A percentile compares a stretch with the other conserved stretches of the same genome.
Conservation (phyloP, 2,888 invertebrate genomes). For the Cephus pulcher region DNA sequence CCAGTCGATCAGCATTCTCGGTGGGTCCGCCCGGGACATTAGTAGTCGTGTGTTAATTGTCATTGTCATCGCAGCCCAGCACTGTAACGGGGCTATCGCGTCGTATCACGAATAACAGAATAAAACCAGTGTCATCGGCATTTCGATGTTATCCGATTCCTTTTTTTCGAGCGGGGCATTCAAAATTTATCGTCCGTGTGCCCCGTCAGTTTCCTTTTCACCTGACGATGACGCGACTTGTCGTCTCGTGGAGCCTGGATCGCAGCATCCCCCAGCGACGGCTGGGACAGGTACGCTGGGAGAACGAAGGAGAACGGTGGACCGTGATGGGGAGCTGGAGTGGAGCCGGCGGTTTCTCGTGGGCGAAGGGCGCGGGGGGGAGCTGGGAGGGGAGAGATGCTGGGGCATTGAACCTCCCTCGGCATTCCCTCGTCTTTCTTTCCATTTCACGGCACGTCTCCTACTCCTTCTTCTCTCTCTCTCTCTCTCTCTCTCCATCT, state of each 20-base stretch:
- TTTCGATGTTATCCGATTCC: too few species aligned
- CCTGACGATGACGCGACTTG: conserved; percentile 4
- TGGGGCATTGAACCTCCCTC: conserved; percentile 54
- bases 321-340: too few species aligned
- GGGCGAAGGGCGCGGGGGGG: too few species aligned
- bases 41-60: conserved; percentile 6
- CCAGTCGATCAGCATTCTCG: too few species aligned
- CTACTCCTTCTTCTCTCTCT: conserved; percentile 9
- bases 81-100: conserved; percentile 39
- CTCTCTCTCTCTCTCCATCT: conserved; percentile 23
- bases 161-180: conserved; percentile 5
- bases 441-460: not conserved
- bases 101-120: conserved; percentile 31
- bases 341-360: too few species aligned
- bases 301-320: conserved; percentile 13
- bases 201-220: not conserved
- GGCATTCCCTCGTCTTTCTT: conserved; percentile 45
- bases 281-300: conserved; percentile 10
- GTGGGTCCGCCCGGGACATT: too few species aligned
- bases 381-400: conserved; percentile 27
- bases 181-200: conserved; percentile 14
- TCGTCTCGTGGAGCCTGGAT: not conserved
- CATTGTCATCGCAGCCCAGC: conserved; percentile 9
- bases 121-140: too few species aligned
- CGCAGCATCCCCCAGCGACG: too few species aligned